Evolutionary conservation across 2,113 vertebrate genomes (phyloP).

Genomic region (Cheirogaleus medius): DNA sequence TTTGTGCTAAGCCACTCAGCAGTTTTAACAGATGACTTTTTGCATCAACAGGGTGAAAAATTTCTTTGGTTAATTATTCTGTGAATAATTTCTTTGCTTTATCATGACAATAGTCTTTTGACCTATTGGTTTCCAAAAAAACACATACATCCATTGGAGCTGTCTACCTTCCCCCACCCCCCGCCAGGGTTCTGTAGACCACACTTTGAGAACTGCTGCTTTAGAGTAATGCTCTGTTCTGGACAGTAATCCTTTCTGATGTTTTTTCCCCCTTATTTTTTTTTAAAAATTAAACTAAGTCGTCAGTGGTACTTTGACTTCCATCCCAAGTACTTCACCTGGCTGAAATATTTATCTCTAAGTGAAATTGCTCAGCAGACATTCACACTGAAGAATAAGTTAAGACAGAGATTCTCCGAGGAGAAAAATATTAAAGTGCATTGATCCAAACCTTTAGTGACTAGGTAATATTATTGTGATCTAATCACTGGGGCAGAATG

Average conservation of each 20-base stretch:
- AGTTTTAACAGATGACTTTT: not conserved
- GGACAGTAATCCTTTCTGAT: not conserved
- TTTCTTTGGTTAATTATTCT: not conserved
- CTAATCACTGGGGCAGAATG: not conserved
- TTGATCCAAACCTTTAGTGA: slow-evolving; percentile 59
- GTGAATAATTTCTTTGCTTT: not conserved
- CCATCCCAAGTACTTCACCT: not conserved
- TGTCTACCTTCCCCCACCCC: fast-evolving
- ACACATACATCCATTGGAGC: not conserved
- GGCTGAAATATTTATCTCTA: slow-evolving; percentile 2
- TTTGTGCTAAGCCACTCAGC: not conserved
- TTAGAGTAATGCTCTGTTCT: not conserved
- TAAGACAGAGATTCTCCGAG: not conserved
- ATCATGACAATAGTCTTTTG: not conserved
- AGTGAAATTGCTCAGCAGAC: not conserved
- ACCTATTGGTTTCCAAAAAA: not conserved
- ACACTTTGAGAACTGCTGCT: not conserved
- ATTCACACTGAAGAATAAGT: slow-evolving; percentile 31
- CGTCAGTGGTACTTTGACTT: not conserved
- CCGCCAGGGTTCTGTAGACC: not conserved
- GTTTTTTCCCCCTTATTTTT: not conserved
- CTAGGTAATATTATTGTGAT: not conserved
- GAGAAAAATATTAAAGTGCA: slow-evolving; percentile 54
- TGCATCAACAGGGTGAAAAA: no score
- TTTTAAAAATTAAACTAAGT: not conserved